phyloP scores from a whole-genome alignment of 1,140 invertebrate species.

The Bombus impatiens region DNA sequence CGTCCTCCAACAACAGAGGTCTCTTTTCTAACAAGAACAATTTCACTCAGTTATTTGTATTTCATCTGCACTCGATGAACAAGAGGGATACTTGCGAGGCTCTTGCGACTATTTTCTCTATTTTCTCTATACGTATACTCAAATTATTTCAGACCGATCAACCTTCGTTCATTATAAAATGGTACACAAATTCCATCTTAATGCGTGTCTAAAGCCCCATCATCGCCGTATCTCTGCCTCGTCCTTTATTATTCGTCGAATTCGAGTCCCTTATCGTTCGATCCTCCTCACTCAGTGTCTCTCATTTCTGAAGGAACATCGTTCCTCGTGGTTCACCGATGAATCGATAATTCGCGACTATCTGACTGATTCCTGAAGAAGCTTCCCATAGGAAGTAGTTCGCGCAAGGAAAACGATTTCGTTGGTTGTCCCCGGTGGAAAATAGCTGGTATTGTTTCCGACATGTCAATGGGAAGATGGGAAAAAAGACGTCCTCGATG shows the following conservation, averaged over 20 bases:
- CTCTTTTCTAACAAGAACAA: background rate
- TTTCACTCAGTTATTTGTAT: background rate
- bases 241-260: background rate
- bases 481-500: conserved; percentile 9
- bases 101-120: too few species aligned
- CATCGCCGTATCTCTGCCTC: background rate
- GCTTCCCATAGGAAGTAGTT: background rate
- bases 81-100: too few species aligned
- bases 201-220: too few species aligned
- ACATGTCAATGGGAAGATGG: background rate
- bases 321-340: background rate
- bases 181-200: background rate
- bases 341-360: background rate
- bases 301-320: background rate
- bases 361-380: background rate
- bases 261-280: background rate
- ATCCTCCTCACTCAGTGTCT: too few species aligned
- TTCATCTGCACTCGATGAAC: background rate
- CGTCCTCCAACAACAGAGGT: background rate
- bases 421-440: conserved; percentile 2
- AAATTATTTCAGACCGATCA: too few species aligned
- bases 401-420: background rate
- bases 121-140: too few species aligned
- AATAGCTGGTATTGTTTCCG: conserved; percentile 17
- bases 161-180: background rate